Evolutionary conservation across 1,140 invertebrate genomes (phyloP).

Genomic region (Holotrichia oblita): DNA sequence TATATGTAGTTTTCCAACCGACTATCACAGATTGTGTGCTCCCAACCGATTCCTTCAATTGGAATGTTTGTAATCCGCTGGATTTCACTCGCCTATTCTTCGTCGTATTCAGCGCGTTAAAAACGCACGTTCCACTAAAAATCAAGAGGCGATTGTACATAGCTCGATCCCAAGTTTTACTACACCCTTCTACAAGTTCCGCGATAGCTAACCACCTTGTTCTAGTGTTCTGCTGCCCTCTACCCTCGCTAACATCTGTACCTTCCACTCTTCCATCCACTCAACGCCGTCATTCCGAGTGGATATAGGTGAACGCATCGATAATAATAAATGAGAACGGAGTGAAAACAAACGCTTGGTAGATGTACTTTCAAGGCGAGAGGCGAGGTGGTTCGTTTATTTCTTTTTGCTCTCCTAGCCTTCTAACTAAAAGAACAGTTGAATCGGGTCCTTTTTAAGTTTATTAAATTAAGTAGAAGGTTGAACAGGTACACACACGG

Average conservation of each 20-base stretch:
- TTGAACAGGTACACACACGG: background rate
- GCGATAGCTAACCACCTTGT: background rate
- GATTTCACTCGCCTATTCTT: background rate
- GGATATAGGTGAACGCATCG: slow-evolving; percentile 30
- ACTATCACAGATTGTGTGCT: background rate
- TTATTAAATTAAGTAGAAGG: slow-evolving; percentile 9
- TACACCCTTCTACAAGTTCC: background rate
- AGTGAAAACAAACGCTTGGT: background rate
- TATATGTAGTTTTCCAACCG: background rate
- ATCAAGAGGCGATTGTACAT: slow-evolving; percentile 13
- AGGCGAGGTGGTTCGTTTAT: background rate
- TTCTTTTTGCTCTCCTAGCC: background rate
- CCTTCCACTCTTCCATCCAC: background rate
- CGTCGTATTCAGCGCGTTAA: background rate
- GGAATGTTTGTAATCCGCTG: background rate
- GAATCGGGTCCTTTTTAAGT: background rate
- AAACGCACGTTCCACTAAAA: slow-evolving; percentile 5
- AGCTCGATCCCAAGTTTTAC: background rate
- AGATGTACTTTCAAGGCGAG: background rate
- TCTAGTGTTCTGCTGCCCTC: background rate
- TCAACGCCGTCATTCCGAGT: background rate
- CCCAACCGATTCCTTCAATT: background rate
- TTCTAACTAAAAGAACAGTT: background rate
- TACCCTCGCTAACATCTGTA: background rate
- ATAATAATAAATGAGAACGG: slow-evolving; percentile 24